Percentiles rank a stretch among this genome's conserved stretches.
Conservation (phyloP, 2,797 vertebrate genomes). For the Spinus olivaceus region DNA sequence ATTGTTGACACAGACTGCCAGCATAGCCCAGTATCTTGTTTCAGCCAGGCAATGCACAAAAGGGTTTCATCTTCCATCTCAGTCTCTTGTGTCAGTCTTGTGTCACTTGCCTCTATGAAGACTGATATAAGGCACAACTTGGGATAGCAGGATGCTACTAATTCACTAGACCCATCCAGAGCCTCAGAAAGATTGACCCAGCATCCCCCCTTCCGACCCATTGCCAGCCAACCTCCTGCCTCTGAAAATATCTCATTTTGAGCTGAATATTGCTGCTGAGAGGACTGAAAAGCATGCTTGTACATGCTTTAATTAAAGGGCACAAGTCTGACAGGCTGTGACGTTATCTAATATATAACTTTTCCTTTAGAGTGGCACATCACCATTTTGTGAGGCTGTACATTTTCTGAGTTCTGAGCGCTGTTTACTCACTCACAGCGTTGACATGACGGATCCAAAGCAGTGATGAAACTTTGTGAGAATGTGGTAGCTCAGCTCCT, state of each 20-base stretch:
- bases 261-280: not conserved
- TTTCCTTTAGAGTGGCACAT: not conserved
- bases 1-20: not conserved
- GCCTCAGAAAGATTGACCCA: not conserved
- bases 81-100: not conserved
- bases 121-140: not conserved
- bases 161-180: not conserved
- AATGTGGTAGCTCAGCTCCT: not conserved
- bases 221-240: not conserved
- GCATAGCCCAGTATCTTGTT: not conserved
- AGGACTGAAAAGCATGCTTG: not conserved
- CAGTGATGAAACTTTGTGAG: not conserved
- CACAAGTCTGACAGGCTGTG: conserved; percentile 8
- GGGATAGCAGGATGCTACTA: not conserved
- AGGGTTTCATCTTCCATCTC: not conserved
- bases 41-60: not conserved
- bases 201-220: not conserved
- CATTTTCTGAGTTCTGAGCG: not conserved
- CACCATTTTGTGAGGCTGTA: not conserved
- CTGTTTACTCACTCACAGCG: not conserved
- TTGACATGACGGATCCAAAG: not conserved
- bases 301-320: conserved; percentile 44
- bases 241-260: not conserved
- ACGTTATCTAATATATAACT: not conserved
- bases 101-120: not conserved